phyloP scores from a whole-genome alignment of 2,888 invertebrate species.

The Drosophila putrida region DNA sequence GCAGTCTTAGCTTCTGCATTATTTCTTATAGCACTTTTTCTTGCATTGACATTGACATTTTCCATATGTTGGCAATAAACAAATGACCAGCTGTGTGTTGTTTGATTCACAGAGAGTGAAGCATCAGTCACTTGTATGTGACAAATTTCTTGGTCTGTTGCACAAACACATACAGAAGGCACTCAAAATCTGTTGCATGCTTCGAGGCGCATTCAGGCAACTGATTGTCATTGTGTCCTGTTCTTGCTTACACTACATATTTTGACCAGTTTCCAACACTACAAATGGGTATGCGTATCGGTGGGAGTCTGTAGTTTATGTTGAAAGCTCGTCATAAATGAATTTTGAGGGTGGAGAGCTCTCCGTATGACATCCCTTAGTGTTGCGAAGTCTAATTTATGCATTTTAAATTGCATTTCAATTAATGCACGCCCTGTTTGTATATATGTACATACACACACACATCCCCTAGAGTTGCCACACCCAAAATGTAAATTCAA shows the following conservation, averaged over 20 bases:
- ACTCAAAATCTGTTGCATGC: slow-evolving; percentile 68
- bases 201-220: slow-evolving; percentile 65
- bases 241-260: slow-evolving; percentile 22
- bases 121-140: slow-evolving; percentile 42
- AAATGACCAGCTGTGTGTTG: slow-evolving; percentile 40
- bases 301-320: slow-evolving; percentile 10
- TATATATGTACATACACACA: neutral
- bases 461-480: neutral
- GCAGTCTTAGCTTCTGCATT: slow-evolving; percentile 8
- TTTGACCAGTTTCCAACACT: slow-evolving; percentile 7
- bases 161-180: slow-evolving; percentile 26
- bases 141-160: slow-evolving; percentile 39
- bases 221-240: slow-evolving; percentile 64
- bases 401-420: slow-evolving; percentile 66
- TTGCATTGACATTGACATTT: slow-evolving; percentile 41
- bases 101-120: neutral
- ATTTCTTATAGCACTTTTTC: slow-evolving; percentile 17
- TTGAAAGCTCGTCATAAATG: slow-evolving; percentile 53
- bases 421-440: slow-evolving; percentile 43
- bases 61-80: slow-evolving; percentile 42
- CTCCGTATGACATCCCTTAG: slow-evolving; percentile 11
- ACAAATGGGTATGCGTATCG: slow-evolving; percentile 11
- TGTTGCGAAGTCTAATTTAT: slow-evolving; percentile 53
- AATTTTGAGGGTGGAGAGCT: slow-evolving; percentile 55
- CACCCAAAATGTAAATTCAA: slow-evolving; percentile 16